Conservation (phyloP, 2,113 vertebrate species). For the Gobiocypris rarus region DNA sequence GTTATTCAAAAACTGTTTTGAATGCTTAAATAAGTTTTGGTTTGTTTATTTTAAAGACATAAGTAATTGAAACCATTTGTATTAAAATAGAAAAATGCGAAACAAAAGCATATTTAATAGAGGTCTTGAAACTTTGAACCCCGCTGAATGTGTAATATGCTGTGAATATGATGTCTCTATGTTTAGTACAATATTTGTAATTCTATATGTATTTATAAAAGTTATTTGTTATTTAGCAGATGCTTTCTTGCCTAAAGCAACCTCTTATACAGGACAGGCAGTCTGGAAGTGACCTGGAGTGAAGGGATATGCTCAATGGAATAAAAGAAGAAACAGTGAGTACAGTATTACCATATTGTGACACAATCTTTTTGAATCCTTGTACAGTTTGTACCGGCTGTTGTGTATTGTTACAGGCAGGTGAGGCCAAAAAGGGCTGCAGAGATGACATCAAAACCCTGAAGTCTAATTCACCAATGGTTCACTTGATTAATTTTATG, state of each 20-base stretch:
- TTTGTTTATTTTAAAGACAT: too few species aligned
- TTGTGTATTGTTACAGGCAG: neutral
- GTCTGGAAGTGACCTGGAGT: neutral
- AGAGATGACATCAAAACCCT: too few species aligned
- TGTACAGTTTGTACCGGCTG: neutral
- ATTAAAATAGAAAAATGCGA: neutral
- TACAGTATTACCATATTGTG: neutral
- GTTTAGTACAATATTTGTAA: neutral
- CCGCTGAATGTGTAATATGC: neutral
- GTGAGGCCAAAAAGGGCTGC: neutral
- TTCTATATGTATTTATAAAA: neutral
- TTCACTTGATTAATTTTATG: too few species aligned
- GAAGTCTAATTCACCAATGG: too few species aligned
- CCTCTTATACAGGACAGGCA: neutral
- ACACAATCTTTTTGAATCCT: neutral
- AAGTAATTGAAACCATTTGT: neutral
- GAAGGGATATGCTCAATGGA: neutral
- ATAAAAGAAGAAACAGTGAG: neutral
- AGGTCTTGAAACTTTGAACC: neutral
- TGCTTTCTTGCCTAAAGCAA: neutral
- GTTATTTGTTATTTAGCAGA: conserved; percentile 1
- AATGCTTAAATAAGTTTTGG: neutral
- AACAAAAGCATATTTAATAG: neutral
- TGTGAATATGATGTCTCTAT: neutral
- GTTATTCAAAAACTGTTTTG: neutral